These are phyloP conservation scores for Corvus moneduloides DNA, from an alignment of 2,113 vertebrate genomes.

Conservation along the genomic window DNA sequence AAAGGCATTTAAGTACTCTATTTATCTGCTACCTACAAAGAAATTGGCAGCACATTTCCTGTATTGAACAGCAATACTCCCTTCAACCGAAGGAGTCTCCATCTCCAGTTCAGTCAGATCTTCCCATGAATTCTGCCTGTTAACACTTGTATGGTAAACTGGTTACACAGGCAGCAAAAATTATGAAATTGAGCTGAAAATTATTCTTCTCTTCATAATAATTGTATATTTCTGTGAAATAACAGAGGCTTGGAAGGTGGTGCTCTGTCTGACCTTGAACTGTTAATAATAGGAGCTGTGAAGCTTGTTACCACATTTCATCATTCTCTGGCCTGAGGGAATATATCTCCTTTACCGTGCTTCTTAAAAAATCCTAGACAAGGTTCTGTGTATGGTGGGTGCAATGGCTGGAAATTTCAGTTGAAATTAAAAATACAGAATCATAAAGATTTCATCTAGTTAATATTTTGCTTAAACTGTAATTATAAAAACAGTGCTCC, in stretches of 20 bases:
- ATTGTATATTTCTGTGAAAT: background rate
- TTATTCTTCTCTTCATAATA: background rate
- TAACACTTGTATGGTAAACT: background rate
- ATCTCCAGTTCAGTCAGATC: background rate
- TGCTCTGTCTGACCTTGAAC: background rate
- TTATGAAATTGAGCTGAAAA: background rate
- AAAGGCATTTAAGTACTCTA: background rate
- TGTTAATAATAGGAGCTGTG: background rate
- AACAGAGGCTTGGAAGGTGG: background rate
- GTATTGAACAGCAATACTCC: background rate
- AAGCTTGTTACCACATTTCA: background rate
- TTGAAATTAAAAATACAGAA: background rate
- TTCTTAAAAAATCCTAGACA: background rate
- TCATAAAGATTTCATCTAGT: background rate
- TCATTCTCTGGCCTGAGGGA: background rate
- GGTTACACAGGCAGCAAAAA: background rate
- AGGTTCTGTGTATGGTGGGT: rapidly evolving
- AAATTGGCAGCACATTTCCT: background rate
- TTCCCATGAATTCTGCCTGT: background rate
- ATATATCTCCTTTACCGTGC: rapidly evolving
- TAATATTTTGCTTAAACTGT: background rate
- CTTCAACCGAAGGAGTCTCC: rapidly evolving
- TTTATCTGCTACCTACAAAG: background rate
- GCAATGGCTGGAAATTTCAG: background rate
- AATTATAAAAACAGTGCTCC: background rate